Percentiles rank a stretch among this genome's conserved stretches.
Evolutionary conservation across 2,797 vertebrate genomes (phyloP).

Genomic region (Toxotes lorentzi): DNA sequence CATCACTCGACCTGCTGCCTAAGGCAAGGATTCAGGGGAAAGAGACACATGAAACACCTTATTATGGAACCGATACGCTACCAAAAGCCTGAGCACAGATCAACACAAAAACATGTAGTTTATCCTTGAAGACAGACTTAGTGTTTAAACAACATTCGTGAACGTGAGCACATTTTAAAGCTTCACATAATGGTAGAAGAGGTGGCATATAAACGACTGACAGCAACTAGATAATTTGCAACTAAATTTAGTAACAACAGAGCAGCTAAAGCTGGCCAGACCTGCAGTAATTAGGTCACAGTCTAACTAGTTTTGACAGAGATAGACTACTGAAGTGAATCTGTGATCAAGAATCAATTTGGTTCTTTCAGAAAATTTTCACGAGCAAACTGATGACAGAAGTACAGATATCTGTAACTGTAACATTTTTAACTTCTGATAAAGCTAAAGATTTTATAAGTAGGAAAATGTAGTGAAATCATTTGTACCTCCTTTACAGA

Average conservation of each 20-base stretch:
- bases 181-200: not conserved
- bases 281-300: slow-evolving; percentile 44
- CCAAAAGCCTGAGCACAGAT: slow-evolving; percentile 83
- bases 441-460: not conserved
- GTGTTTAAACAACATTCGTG: slow-evolving; percentile 26
- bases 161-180: slow-evolving; percentile 15
- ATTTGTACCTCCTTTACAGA: not conserved
- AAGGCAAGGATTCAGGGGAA: slow-evolving; percentile 88
- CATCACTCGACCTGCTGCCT: slow-evolving; percentile 93
- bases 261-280: slow-evolving; percentile 26
- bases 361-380: not conserved
- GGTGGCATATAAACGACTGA: not conserved
- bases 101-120: slow-evolving; percentile 58
- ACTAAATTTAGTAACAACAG: slow-evolving; percentile 33
- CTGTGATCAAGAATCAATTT: slow-evolving; percentile 13
- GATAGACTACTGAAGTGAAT: slow-evolving; percentile 19
- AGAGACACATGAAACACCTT: slow-evolving; percentile 84
- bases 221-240: slow-evolving; percentile 14
- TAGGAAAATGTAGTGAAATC: not conserved
- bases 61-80: slow-evolving; percentile 87
- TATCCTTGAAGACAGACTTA: slow-evolving; percentile 21
- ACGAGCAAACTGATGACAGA: not conserved
- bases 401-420: slow-evolving; percentile 1
- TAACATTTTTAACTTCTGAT: not conserved
- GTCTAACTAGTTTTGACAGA: slow-evolving; percentile 27